These are phyloP conservation scores for Acrobasis consociella DNA, from an alignment of 2,888 invertebrate species.

Conservation along the genomic window DNA sequence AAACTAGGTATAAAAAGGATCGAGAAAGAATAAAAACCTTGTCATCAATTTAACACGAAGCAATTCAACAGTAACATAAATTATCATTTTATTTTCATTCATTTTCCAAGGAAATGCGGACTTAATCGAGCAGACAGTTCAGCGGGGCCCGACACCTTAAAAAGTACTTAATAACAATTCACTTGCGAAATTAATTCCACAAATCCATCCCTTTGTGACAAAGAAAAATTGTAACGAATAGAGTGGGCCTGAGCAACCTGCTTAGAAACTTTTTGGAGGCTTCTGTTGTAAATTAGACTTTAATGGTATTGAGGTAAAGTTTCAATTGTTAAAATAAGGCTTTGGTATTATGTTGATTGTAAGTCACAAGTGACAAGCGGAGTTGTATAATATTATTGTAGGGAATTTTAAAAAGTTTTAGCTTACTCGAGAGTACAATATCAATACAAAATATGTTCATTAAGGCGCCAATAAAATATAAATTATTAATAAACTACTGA, in stretches of 20 bases:
- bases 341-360: constrained; percentile 31
- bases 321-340: constrained; percentile 31
- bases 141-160: constrained; percentile 45
- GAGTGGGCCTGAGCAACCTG: constrained; percentile 66
- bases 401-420: too few species aligned
- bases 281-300: constrained; percentile 32
- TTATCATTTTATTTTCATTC: constrained; percentile 25
- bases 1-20: neutral
- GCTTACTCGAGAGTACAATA: too few species aligned
- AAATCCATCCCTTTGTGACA: constrained; percentile 76
- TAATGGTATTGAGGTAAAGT: constrained; percentile 32
- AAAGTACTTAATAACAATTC: constrained; percentile 63
- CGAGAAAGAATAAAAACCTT: constrained; percentile 7
- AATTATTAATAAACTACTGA: too few species aligned
- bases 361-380: constrained; percentile 35
- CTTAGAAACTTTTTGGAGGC: constrained; percentile 45
- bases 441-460: too few species aligned
- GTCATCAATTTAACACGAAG: constrained; percentile 10
- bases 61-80: constrained; percentile 16
- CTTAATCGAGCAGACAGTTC: constrained; percentile 39
- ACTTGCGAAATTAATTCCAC: constrained; percentile 69
- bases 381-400: neutral
- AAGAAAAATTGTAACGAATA: constrained; percentile 79
- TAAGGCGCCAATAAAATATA: too few species aligned
- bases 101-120: constrained; percentile 28